A percentile compares a stretch with the other conserved stretches of the same genome.
These are phyloP conservation scores for Xestia rhomboidea DNA, from an alignment of 2,888 invertebrate species.

Conservation along the genomic window DNA sequence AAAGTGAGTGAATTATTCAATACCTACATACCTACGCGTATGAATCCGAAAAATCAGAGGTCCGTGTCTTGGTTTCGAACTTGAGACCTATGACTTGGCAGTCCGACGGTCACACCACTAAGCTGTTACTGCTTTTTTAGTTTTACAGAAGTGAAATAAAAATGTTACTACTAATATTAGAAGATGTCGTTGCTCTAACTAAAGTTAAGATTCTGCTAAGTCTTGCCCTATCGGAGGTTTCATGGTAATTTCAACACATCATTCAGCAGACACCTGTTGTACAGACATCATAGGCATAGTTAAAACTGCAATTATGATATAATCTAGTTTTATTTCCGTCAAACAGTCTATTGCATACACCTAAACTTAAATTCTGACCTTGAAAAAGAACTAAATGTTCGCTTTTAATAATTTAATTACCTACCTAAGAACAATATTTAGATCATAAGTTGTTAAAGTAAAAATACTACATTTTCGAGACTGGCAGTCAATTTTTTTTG, in stretches of 20 bases:
- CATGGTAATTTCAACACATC: neutral
- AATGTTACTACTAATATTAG: too few relatives aligned
- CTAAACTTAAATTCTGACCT: slow-evolving; percentile 13
- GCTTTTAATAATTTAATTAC: slow-evolving; percentile 32
- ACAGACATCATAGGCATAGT: neutral
- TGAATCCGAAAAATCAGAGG: too few relatives aligned
- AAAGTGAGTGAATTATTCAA: too few relatives aligned
- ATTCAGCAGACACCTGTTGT: neutral
- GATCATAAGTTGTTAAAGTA: slow-evolving; percentile 48
- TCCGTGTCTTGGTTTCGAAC: too few relatives aligned
- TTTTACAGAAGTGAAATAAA: neutral
- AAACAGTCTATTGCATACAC: slow-evolving; percentile 7
- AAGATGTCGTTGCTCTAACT: too few relatives aligned
- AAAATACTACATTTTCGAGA: slow-evolving; percentile 45
- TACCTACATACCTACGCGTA: too few relatives aligned
- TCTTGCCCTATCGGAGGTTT: neutral
- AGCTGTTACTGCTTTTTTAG: too few relatives aligned
- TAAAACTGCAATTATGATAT: neutral
- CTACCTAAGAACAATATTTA: slow-evolving; percentile 36
- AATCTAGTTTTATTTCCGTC: neutral
- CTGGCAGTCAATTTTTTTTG: slow-evolving; percentile 11
- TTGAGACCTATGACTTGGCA: too few relatives aligned
- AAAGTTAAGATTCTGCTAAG: neutral
- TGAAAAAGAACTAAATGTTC: slow-evolving; percentile 18
- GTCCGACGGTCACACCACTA: too few relatives aligned